Conservation (phyloP, 2,113 vertebrate species). For the Monarcha castaneiventris region DNA sequence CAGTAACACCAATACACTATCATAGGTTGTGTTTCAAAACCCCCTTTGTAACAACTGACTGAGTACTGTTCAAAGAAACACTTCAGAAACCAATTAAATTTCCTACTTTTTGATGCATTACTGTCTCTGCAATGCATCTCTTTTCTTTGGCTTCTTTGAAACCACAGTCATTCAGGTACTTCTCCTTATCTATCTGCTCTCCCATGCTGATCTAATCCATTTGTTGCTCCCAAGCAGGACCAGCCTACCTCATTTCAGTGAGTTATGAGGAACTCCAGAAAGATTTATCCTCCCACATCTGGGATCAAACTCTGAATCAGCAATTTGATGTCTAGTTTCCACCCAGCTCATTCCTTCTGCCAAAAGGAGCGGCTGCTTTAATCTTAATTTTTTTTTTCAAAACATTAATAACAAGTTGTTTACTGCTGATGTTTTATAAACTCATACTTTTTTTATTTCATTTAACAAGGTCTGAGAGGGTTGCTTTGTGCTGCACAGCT, state of each 20-base stretch:
- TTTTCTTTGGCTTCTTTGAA: background rate
- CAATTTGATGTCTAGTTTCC: constrained; percentile 50
- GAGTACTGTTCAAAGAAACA: background rate
- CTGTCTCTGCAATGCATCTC: background rate
- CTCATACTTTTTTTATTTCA: background rate
- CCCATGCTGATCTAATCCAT: constrained; percentile 53
- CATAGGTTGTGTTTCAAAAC: background rate
- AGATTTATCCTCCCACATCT: constrained; percentile 62
- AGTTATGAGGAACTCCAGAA: constrained; percentile 64
- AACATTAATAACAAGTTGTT: constrained; percentile 1
- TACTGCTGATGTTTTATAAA: background rate
- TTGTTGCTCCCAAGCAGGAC: constrained; percentile 30
- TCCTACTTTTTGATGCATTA: background rate
- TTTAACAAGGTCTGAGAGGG: background rate
- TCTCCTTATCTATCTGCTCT: constrained; percentile 34
- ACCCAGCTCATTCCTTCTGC: constrained; percentile 42
- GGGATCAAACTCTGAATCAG: constrained; percentile 64
- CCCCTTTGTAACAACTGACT: background rate
- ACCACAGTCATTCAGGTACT: background rate
- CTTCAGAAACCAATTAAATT: background rate
- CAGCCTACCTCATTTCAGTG: constrained; percentile 47
- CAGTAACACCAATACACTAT: background rate
- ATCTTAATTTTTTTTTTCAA: background rate
- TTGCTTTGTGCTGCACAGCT: background rate
- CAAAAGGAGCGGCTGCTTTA: constrained; percentile 51